Conservation (phyloP, 2,888 invertebrate genomes). For the Nomada hirtipes region DNA sequence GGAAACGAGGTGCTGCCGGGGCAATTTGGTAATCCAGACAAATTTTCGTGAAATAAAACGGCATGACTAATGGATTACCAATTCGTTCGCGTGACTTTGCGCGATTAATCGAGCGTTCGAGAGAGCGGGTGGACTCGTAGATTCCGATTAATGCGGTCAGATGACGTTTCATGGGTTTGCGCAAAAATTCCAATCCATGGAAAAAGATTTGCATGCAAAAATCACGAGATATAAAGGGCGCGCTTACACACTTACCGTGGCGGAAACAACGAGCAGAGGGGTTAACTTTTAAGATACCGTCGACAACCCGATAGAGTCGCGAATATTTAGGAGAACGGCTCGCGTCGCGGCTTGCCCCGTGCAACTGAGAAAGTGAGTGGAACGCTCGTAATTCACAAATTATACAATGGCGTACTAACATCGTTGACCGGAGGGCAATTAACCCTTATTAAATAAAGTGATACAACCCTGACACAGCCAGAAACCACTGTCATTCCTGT, state of each 20-base stretch:
- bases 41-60: constrained; percentile 7
- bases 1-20: not conserved
- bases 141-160: not conserved
- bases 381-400: constrained; percentile 68
- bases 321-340: constrained; percentile 37
- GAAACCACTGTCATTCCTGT: constrained; percentile 62
- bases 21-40: constrained; percentile 27
- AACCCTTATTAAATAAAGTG: constrained; percentile 76
- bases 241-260: constrained; percentile 52
- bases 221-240: not conserved
- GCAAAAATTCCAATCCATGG: constrained; percentile 7
- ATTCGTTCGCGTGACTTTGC: not conserved
- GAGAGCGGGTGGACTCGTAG: not conserved
- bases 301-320: constrained; percentile 19
- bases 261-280: constrained; percentile 44
- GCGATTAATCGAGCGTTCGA: not conserved
- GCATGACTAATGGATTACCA: constrained; percentile 14
- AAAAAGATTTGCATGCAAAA: not conserved
- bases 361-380: constrained; percentile 29
- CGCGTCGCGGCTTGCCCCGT: not conserved
- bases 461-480: constrained; percentile 67
- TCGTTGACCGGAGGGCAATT: constrained; percentile 68
- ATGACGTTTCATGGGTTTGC: constrained; percentile 1
- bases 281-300: constrained; percentile 57
- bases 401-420: constrained; percentile 66